These are phyloP conservation scores for Delphinus delphis DNA, from an alignment of 2,113 vertebrate genomes.

Conservation along the genomic window DNA sequence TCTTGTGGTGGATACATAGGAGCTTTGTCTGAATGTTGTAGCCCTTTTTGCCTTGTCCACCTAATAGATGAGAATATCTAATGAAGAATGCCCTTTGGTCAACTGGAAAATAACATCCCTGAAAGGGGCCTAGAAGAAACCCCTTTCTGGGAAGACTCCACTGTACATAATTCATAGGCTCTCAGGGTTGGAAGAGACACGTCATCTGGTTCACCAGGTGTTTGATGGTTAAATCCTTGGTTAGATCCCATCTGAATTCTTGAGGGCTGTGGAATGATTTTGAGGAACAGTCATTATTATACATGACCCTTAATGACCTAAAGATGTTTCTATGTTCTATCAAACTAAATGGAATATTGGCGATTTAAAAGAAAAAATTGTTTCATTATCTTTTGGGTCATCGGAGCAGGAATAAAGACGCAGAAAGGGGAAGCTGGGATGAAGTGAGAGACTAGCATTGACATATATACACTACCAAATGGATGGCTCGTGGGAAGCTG, in stretches of 20 bases:
- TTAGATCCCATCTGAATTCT: not conserved
- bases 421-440: too few relatives aligned
- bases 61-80: not conserved
- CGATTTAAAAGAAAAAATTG: not conserved
- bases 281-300: not conserved
- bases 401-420: not conserved
- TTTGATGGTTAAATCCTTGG: not conserved
- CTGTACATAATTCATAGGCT: not conserved
- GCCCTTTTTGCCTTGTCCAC: not conserved
- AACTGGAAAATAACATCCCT: not conserved
- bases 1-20: not conserved
- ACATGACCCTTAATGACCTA: not conserved
- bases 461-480: too few relatives aligned
- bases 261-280: not conserved
- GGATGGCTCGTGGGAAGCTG: too few relatives aligned
- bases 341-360: slow-evolving; percentile 1
- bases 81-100: not conserved
- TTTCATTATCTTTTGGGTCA: not conserved
- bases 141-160: not conserved
- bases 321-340: not conserved
- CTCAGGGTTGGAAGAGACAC: not conserved
- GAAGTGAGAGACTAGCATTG: too few relatives aligned
- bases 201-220: not conserved
- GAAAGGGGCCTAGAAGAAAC: not conserved
- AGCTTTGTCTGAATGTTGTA: not conserved